phyloP scores from a whole-genome alignment of 2,797 vertebrate genomes.

The Odontamblyopus lacepedii region DNA sequence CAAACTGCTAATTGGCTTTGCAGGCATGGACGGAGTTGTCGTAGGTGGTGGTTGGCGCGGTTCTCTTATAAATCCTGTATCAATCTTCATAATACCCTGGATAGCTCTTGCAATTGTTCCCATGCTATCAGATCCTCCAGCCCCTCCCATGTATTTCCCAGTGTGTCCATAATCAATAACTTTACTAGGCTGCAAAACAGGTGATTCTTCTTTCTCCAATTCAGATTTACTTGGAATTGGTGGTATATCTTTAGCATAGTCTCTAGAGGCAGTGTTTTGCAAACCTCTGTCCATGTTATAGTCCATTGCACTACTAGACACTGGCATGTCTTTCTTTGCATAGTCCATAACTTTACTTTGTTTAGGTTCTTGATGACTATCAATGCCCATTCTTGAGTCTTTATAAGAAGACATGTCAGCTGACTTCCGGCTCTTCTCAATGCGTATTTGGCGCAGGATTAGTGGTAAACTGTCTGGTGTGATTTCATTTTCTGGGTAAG shows the following conservation, averaged over 20 bases:
- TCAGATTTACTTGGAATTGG: conserved; percentile 6
- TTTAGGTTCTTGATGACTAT: neutral
- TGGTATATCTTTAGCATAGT: conserved; percentile 1
- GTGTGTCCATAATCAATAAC: conserved; percentile 95
- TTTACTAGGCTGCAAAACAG: conserved; percentile 79
- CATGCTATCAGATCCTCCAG: conserved; percentile 62
- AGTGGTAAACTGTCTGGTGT: conserved; percentile 92
- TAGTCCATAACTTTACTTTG: neutral
- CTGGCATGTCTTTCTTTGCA: conserved; percentile 1
- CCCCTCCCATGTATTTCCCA: conserved; percentile 80
- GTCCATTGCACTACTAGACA: neutral
- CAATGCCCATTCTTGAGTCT: neutral
- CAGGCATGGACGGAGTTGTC: neutral
- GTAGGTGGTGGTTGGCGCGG: conserved; percentile 1
- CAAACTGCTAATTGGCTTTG: conserved; percentile 22
- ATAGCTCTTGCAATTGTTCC: conserved; percentile 28
- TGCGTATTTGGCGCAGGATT: conserved; percentile 88
- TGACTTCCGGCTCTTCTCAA: conserved; percentile 81
- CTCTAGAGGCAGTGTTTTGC: neutral
- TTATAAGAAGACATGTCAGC: conserved; percentile 24
- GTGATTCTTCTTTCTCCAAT: neutral
- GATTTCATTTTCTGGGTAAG: conserved; percentile 91
- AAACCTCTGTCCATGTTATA: neutral
- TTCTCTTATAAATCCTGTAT: conserved; percentile 10
- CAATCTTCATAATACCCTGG: conserved; percentile 5